Conservation (phyloP, 2,113 vertebrate species). For the Callipepla squamata region DNA sequence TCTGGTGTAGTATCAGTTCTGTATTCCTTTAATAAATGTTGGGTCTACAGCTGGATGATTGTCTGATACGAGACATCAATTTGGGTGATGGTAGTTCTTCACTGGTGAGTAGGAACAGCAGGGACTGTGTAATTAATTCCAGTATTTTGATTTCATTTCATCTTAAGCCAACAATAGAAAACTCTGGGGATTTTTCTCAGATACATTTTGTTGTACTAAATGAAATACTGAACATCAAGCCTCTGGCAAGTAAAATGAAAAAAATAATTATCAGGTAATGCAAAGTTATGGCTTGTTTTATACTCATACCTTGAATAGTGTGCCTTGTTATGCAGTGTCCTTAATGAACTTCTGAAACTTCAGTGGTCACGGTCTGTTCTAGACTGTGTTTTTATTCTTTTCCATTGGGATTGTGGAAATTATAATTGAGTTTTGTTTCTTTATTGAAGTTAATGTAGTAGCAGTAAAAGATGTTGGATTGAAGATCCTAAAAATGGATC, state of each 20-base stretch:
- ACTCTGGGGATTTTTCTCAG: not conserved
- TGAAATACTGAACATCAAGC: constrained; percentile 25
- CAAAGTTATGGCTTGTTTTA: not conserved
- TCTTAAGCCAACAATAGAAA: constrained; percentile 50
- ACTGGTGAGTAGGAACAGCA: not conserved
- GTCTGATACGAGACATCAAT: not conserved
- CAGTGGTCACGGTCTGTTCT: not conserved
- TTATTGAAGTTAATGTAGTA: constrained; percentile 6
- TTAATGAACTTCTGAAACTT: constrained; percentile 38
- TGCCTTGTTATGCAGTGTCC: not conserved
- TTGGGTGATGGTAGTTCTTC: not conserved
- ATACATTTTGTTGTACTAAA: constrained; percentile 16
- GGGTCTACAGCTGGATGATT: not conserved
- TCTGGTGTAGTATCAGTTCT: constrained; percentile 2
- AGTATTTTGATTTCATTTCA: constrained; percentile 58
- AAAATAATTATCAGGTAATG: not conserved
- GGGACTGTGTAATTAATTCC: constrained; percentile 40
- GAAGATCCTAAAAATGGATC: not conserved
- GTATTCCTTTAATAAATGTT: constrained; percentile 18
- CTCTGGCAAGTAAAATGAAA: constrained; percentile 24
- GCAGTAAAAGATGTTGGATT: not conserved
- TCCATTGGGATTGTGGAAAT: not conserved
- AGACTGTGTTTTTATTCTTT: not conserved
- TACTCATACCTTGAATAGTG: not conserved
- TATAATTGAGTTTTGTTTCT: constrained; percentile 32